Evolutionary conservation across 2,113 vertebrate genomes (phyloP).

Genomic region (Polypterus senegalus): DNA sequence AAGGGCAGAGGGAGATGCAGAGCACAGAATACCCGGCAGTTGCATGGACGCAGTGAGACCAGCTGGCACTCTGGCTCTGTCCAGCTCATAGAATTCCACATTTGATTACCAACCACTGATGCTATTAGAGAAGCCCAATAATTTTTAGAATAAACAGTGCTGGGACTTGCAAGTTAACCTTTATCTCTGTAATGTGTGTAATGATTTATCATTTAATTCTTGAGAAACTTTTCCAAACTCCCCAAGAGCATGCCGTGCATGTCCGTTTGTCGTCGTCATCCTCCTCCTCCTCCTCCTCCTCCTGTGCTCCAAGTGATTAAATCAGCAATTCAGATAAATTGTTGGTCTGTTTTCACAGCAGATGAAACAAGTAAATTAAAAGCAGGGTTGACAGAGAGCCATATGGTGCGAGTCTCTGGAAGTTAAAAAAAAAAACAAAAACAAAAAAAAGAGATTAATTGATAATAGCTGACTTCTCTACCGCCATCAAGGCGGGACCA

Average conservation of each 20-base stretch:
- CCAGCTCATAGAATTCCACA: too few species aligned
- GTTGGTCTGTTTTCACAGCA: slow-evolving; percentile 54
- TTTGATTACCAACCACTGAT: too few species aligned
- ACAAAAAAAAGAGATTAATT: slow-evolving; percentile 44
- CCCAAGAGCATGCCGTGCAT: slow-evolving; percentile 9
- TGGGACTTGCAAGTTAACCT: slow-evolving; percentile 23
- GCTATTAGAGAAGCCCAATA: not conserved
- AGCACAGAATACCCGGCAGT: too few species aligned
- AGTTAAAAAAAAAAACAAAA: slow-evolving; percentile 35
- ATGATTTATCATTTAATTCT: too few species aligned
- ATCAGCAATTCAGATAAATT: slow-evolving; percentile 52
- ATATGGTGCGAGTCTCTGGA: slow-evolving; percentile 52
- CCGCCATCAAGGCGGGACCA: slow-evolving; percentile 45
- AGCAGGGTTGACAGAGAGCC: slow-evolving; percentile 55
- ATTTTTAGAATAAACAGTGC: not conserved
- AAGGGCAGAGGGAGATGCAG: not conserved
- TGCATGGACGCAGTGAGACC: too few species aligned
- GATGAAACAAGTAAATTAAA: slow-evolving; percentile 59
- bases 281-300: slow-evolving; percentile 25
- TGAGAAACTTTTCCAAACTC: too few species aligned
- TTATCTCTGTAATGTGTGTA: slow-evolving; percentile 10
- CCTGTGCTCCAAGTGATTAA: slow-evolving; percentile 27
- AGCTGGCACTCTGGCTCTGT: too few species aligned
- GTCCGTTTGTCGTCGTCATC: slow-evolving; percentile 12
- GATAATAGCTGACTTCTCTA: slow-evolving; percentile 54